These are phyloP conservation scores for Limosa lapponica DNA, from an alignment of 2,797 vertebrate genomes.

Conservation along the genomic window DNA sequence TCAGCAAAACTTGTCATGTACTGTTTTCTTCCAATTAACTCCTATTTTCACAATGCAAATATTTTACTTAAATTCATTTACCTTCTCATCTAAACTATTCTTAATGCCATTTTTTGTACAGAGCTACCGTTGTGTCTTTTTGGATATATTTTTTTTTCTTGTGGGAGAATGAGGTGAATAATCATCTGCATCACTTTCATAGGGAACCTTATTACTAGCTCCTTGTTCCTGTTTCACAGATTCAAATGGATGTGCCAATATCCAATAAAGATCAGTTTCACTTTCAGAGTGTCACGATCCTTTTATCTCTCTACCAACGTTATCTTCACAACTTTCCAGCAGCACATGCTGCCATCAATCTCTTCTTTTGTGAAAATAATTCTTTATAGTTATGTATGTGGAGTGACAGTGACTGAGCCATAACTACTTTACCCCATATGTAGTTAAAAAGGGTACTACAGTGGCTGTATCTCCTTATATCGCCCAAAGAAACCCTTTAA, in stretches of 20 bases:
- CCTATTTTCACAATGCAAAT: background rate
- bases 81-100: background rate
- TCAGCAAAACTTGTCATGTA: too few species aligned
- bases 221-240: background rate
- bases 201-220: background rate
- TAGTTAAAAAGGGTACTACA: background rate
- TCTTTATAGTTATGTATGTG: background rate
- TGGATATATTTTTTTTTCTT: background rate
- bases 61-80: background rate
- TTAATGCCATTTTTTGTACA: background rate
- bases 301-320: background rate
- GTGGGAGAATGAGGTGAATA: background rate
- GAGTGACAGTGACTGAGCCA: background rate
- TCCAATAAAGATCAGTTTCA: background rate
- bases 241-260: background rate
- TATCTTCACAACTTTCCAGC: background rate
- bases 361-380: background rate
- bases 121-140: background rate
- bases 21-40: background rate
- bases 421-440: background rate
- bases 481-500: background rate
- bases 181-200: background rate
- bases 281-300: background rate
- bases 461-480: background rate
- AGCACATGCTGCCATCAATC: background rate